Base-by-base conservation (phyloP, 1,140 invertebrate genomes). In the Matsumurasca onukii region DNA sequence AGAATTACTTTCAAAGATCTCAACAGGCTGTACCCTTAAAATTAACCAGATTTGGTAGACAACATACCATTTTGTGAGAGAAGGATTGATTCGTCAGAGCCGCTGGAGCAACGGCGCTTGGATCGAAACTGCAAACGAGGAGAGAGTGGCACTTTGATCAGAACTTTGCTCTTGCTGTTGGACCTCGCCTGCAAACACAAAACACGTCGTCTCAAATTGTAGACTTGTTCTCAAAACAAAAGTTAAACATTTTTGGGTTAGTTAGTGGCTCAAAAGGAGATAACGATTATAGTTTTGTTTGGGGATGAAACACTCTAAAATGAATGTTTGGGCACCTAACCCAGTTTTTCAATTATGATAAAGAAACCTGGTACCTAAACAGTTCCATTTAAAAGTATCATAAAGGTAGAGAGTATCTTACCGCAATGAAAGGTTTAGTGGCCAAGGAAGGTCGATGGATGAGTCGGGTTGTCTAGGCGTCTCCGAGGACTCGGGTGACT, bases 51-150 rank as follows among this genome's bases (percentile, higher is more conserved):
- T n/a, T n/a, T n/a, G n/a, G n/a, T n/a, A n/a, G n/a, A n/a, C n/a
- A n/a, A n/a, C n/a, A n/a, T 64, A 76, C 76, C 77, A 72, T 74
- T 76, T 69, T 81, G 80, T 66, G 83, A 83, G 48, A 83, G 76
- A 2, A 82, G 80, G 51, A 83, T 76, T 0, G 84, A 85, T 68
- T 84, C 84, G 72, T 85, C 84, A 30, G 84, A 84, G 63, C 83
- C 84, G 75, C 82, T 84, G 20, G 83, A 85, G 63, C 81, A 77
- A 48, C 78, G 71, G 59, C 78, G 74, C 39, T 73, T 71, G 29
- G 75, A 73, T 22, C 74, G 68, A 39, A 73, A 69, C 27, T 69
- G 69, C 5, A 73, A 64, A 13, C 72, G 51, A 24, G 76, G 75
- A 49, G 74, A 72, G 12, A 78, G 67, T 1, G 76, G 76, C 20